Evolutionary conservation across 1,140 invertebrate genomes (phyloP).

Genomic region (honey bee (Apis mellifera)): Amel_HAv3.1 CM009931.2:23501501-23502000

Average conservation of each 20-base stretch:
- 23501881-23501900: background rate
- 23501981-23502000: background rate
- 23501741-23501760: background rate
- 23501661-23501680: background rate
- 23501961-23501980: background rate
- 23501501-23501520: background rate
- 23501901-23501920: background rate
- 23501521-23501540: conserved; percentile 24
- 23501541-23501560: conserved; percentile 35
- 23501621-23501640: conserved; percentile 12
- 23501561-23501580: conserved; percentile 44
- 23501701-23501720: background rate
- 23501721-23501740: too few relatives aligned
- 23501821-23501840: background rate
- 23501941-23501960: background rate
- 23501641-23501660: background rate
- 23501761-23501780: background rate
- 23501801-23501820: too few relatives aligned
- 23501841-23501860: background rate
- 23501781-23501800: background rate
- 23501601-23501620: conserved; percentile 56
- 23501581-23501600: conserved; percentile 29
- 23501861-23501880: background rate
- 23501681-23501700: conserved; percentile 19
- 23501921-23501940: background rate